Percentiles rank a stretch among this genome's conserved stretches.
These are phyloP conservation scores for Pseudomyrmex sp. DNA, from an alignment of 1,140 invertebrate species.

Conservation along the genomic window DNA sequence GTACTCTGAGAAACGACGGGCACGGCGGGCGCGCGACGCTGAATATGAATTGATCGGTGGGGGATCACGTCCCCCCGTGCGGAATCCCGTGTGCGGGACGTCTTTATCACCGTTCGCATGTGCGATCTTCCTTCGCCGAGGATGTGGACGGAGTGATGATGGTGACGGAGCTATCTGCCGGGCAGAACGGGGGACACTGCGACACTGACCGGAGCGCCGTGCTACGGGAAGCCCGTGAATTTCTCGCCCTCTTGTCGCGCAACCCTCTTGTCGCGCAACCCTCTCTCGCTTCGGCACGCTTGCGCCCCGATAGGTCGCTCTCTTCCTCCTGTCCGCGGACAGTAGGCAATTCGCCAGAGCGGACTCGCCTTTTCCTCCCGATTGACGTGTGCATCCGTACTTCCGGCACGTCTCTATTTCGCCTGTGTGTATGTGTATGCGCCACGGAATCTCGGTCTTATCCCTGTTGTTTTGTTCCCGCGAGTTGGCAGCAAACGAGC, in stretches of 20 bases:
- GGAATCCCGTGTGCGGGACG: slow-evolving; percentile 19
- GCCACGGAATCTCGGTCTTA: background rate
- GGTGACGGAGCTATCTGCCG: slow-evolving; percentile 74
- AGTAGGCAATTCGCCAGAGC: slow-evolving; percentile 30
- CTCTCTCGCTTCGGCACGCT: slow-evolving; percentile 44
- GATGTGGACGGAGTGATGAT: slow-evolving; percentile 78
- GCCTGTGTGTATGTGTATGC: no score
- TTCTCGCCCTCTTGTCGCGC: slow-evolving; percentile 7
- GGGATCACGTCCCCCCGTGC: background rate
- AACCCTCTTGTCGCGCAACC: slow-evolving; percentile 36
- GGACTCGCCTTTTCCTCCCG: background rate
- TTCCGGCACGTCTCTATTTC: slow-evolving; percentile 29
- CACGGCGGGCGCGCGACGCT: slow-evolving; percentile 42
- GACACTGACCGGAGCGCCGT: slow-evolving; percentile 79
- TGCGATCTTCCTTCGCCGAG: slow-evolving; percentile 65
- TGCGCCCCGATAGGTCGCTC: slow-evolving; percentile 90
- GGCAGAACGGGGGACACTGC: slow-evolving; percentile 78
- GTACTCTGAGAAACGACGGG: background rate
- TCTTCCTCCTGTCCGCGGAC: slow-evolving; percentile 84
- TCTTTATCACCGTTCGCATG: slow-evolving; percentile 69
- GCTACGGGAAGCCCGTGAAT: slow-evolving; percentile 71
- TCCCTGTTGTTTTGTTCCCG: background rate
- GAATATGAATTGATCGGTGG: slow-evolving; percentile 35
- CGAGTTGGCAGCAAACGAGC: background rate
- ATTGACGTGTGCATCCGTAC: slow-evolving; percentile 33